Conservation (phyloP, 2,113 vertebrate genomes). For the Scatophagus argus region DNA sequence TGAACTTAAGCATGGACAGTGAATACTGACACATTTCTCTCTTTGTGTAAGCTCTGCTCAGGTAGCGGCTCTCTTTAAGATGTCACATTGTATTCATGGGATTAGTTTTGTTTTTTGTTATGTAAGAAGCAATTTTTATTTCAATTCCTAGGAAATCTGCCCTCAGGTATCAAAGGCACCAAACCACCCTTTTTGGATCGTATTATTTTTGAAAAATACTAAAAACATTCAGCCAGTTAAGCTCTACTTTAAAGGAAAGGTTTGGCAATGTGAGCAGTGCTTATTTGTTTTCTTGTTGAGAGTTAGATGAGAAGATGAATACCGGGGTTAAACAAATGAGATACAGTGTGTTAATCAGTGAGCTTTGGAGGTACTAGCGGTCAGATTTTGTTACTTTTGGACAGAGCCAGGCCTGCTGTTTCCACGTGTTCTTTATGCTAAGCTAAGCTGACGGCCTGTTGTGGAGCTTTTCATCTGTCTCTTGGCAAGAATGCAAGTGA, state of each 20-base stretch:
- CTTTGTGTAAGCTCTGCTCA: constrained; percentile 79
- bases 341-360: not conserved
- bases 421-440: not conserved
- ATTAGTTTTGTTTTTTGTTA: constrained; percentile 38
- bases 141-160: constrained; percentile 48
- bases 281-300: not conserved
- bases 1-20: constrained; percentile 69
- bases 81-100: constrained; percentile 70
- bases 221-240: constrained; percentile 5
- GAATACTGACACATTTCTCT: constrained; percentile 67
- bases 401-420: not conserved
- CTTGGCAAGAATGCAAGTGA: not conserved
- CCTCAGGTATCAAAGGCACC: constrained; percentile 76
- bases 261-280: not conserved
- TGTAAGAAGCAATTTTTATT: constrained; percentile 33
- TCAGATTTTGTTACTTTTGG: not conserved
- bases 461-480: not conserved
- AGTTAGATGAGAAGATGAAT: not conserved
- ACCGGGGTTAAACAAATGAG: not conserved
- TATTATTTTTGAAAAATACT: not conserved
- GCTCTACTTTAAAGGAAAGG: constrained; percentile 8
- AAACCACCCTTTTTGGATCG: constrained; percentile 41
- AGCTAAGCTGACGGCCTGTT: not conserved
- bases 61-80: constrained; percentile 81
- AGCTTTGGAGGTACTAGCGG: too few relatives aligned